Evolutionary conservation across 1,140 invertebrate genomes (phyloP).

Genomic region (Apis mellifera): DNA sequence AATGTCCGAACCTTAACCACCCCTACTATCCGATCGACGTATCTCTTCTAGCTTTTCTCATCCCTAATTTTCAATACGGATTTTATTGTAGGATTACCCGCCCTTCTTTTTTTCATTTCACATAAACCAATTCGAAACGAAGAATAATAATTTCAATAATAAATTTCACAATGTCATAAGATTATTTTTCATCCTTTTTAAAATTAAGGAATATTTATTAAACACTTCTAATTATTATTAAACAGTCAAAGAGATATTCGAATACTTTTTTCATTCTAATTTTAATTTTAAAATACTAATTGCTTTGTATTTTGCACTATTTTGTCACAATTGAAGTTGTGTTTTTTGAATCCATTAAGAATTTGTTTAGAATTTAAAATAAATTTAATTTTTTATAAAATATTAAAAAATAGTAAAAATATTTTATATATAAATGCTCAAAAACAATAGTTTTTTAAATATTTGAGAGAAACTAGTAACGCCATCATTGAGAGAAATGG

Average conservation of each 20-base stretch:
- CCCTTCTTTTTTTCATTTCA: neutral
- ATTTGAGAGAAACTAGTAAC: conserved; percentile 11
- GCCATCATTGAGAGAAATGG: conserved; percentile 31
- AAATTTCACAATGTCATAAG: neutral
- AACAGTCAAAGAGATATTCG: neutral
- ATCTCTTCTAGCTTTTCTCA: conserved; percentile 56
- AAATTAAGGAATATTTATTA: neutral
- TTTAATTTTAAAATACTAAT: neutral
- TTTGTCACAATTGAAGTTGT: neutral
- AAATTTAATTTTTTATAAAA: neutral
- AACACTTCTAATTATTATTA: neutral
- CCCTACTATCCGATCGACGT: conserved; percentile 55
- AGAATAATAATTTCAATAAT: neutral
- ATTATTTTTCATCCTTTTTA: neutral
- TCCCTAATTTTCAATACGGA: conserved; percentile 62
- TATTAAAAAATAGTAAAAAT: neutral
- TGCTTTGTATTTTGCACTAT: too few relatives aligned
- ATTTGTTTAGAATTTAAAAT: neutral
- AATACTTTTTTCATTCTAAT: neutral
- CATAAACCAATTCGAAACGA: conserved; percentile 10
- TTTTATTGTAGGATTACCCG: conserved; percentile 59
- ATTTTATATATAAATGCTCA: neutral
- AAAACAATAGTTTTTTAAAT: neutral
- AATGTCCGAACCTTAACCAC: conserved; percentile 54
- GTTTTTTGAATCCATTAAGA: neutral